Base-by-base conservation (phyloP, 2,113 vertebrate species). In the Hemichromis elongatus region DNA sequence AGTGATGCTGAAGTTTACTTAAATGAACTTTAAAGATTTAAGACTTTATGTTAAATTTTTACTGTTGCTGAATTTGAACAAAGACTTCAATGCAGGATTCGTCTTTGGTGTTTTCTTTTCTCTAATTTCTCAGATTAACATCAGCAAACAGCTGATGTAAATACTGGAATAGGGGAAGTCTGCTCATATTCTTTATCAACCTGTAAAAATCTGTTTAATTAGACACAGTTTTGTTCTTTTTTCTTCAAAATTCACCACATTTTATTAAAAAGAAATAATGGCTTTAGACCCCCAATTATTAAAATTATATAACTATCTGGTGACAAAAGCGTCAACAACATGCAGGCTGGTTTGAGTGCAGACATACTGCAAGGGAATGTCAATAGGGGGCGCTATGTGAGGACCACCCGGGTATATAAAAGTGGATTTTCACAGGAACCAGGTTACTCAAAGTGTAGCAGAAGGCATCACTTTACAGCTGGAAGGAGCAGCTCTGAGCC, bases 331-430 rank as follows among this genome's bases (percentile, higher is more conserved):
- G 4, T 45, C 10, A 30, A 30, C 9, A 45, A 54, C 19, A 16
- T 33, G 54, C 50, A 61, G 56, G n/a, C 53, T 59, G 66, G 57
- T 18, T 14, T 28, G 35, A 63, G 47, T 47, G 53, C 52, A 54
- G 33, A 35, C 70, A 52, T 47, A 42, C 80, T 13, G 3, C 55
- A 33, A 37, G 1, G 53, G 21, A 2, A 83, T 24, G 81, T 70
- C 92, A 40, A 66, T 35, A 92, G 92, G 82, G 90, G 94, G 92
- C 89, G 90, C 63, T 79, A n/a, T 55, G 50, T 24, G 81, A n/a
- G 3, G 79, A 4, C 50, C 2, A 10, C 13, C 19, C 5, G 33
- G n/a, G 24, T 56, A 86, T 91, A 93, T 89, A 94, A 89, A 91
- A n/a, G 55, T 82, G 63, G 78, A 6, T 40, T 77, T 70, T 73